Conservation (phyloP, 1,140 invertebrate genomes). For the Monomorium pharaonis region DNA sequence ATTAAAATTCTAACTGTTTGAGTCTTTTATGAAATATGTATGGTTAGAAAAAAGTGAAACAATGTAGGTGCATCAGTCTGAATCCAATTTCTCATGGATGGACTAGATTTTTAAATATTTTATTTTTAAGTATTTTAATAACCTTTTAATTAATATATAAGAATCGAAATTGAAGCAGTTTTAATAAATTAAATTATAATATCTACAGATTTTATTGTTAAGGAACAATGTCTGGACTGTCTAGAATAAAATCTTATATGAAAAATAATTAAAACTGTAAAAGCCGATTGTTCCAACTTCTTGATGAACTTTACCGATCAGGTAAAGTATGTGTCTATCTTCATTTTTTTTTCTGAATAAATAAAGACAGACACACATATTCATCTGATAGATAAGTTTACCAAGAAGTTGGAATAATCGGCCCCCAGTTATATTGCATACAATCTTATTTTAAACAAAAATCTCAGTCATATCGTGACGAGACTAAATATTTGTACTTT, state of each 20-base stretch:
- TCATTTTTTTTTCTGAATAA: no score
- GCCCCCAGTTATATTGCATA: background rate
- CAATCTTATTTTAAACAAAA: background rate
- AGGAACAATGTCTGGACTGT: background rate
- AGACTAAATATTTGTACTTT: slow-evolving; percentile 3
- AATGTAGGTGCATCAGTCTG: background rate
- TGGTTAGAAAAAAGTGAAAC: background rate
- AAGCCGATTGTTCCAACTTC: no score
- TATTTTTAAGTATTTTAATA: background rate
- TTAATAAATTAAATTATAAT: background rate
- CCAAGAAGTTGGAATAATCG: no score
- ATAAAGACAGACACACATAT: no score
- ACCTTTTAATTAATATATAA: background rate
- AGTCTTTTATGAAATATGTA: background rate
- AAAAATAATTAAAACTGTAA: background rate
- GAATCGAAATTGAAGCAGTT: background rate
- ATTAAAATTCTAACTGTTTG: background rate
- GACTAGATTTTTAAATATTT: background rate
- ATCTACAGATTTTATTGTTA: background rate
- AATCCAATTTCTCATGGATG: background rate
- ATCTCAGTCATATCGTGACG: background rate
- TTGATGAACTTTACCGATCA: no score
- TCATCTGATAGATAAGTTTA: no score
- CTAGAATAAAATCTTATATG: background rate
- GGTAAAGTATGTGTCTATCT: no score